A percentile compares a stretch with the other conserved stretches of the same genome.
Evolutionary conservation across 2,797 vertebrate species (phyloP).

Genomic region (Apogon hyalosoma): DNA sequence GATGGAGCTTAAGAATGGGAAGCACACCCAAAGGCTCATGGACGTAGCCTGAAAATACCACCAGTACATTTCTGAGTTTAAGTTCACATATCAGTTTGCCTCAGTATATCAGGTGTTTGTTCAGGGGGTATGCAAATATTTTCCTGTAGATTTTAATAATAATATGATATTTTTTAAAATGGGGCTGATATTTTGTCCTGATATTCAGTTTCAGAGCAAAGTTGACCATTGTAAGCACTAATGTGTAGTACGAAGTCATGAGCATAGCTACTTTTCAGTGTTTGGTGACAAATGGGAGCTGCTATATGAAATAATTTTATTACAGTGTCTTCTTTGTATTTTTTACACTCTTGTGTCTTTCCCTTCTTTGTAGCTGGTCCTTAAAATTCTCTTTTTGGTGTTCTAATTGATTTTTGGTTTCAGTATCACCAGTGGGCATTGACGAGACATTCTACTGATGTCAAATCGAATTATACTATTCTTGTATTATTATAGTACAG

Average conservation of each 20-base stretch:
- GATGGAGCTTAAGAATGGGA: constrained; percentile 81
- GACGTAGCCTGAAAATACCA: constrained; percentile 44
- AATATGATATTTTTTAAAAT: constrained; percentile 3
- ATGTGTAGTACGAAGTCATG: background rate
- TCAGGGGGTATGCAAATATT: constrained; percentile 53
- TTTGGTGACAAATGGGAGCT: background rate
- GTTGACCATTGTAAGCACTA: background rate
- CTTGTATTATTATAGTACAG: no score
- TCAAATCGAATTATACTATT: no score
- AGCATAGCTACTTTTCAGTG: no score
- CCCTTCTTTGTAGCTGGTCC: no score
- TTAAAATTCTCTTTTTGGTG: no score
- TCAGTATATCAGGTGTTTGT: constrained; percentile 45
- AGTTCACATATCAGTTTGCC: constrained; percentile 62
- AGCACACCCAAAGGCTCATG: constrained; percentile 75
- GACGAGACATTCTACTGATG: no score
- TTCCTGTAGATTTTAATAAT: constrained; percentile 31
- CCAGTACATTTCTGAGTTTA: constrained; percentile 46
- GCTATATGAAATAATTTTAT: background rate
- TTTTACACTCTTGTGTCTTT: no score
- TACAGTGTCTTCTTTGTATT: no score
- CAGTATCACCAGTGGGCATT: no score
- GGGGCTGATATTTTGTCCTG: constrained; percentile 1
- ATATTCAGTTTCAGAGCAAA: constrained; percentile 12
- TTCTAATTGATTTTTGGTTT: no score